Evolutionary conservation across 2,888 invertebrate species (phyloP), one percentile per base, ranked within the genome.

Genomic region (Sceliomorpha sp.): DNA sequence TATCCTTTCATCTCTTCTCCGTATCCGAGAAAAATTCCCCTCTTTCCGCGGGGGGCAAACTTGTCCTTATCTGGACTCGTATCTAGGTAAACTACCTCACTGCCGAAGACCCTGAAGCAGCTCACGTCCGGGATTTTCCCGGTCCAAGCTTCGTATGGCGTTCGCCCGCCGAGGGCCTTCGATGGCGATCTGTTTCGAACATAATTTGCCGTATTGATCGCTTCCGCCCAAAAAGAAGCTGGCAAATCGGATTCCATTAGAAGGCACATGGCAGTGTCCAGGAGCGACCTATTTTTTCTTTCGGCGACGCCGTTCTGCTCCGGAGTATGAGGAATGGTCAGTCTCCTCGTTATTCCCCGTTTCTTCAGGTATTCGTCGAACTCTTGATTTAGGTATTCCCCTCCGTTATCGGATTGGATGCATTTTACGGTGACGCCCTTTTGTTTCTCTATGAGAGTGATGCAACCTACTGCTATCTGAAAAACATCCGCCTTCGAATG

Each of bases 251-350:
- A 37, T 24, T 68, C 34, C n/a, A 60, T 34, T 4, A 68, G 10
- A 3, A 70, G n/a, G 32, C 71, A 72, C 31, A 73, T 42, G 8
- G 69, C 72, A 26, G 60, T 56, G 9, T 83, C 72, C 6, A 70
- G 4, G 2, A 73, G 44, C 5, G 67, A 62, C 14, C 69, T 9
- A 12, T 73, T 70, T 48, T 79, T 76, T 13, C 39, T 10, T 10
- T 58, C 47, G 8, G 45, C 34, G 8, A 58, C 58, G 13, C 37
- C 29, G 17, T 59, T 59, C 2, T 59, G 50, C 12, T 59, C 39
- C 9, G 47, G 47, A 29, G 36, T 58, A 8, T 45, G 4, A 7
- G 37, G 58, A 4, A 36, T 27, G 7, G 47, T 36, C 31, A 58
- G 5, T 10, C 45, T 12, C 39, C 58, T 27, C 10, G 39, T 31